Evolutionary conservation across 1,140 invertebrate genomes (phyloP), one percentile per base, ranked within the genome.

Genomic region (Drosophila leontia): DNA sequence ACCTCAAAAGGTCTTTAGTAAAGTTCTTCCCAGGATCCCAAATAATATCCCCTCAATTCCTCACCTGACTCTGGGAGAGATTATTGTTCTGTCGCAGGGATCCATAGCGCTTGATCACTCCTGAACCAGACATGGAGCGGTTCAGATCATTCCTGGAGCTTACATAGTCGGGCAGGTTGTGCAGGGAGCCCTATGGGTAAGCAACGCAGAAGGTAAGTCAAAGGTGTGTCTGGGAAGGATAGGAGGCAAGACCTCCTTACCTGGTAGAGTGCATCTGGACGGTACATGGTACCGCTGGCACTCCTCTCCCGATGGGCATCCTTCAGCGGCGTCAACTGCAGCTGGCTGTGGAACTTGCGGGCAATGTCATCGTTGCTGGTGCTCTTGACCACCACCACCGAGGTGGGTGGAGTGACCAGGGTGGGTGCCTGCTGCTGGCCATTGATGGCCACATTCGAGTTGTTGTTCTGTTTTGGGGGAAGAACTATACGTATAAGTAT

Each of bases 201-300:
- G 59, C n/a, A 41, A 15, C 13, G 29, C 55, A 19, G 15, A 48
- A 80, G 74, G 68, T 74, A 35, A 32, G 8, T 37, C 1, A 13
- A 0, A 2, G 13, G 3, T 2, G 3, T 12, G 26, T 7, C n/a
- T 7, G 1, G 6, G n/a, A 11, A 5, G 12, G 8, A 7, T 11
- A 6, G 12, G 8, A 7, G 3, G 0, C 3, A 11, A 3, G 44
- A 7, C 13, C 1, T 48, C 3, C 62, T 97, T 61, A 97, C 97
- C 82, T 96, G 96, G 91, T 98, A 98, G 78, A 99, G 96, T 3
- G 98, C 95, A 92, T 99, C 98, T 48, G 96, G 96, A 26, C 97
- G 94, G 85, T 96, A 95, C 94, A 98, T 95, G n/a, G 97, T 95
- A 23, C 97, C 96, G 72, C 95, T 96, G 35, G 95, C 95, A 86